phyloP scores from a whole-genome alignment of 1,140 invertebrate species.

The Dreissena polymorpha region DNA sequence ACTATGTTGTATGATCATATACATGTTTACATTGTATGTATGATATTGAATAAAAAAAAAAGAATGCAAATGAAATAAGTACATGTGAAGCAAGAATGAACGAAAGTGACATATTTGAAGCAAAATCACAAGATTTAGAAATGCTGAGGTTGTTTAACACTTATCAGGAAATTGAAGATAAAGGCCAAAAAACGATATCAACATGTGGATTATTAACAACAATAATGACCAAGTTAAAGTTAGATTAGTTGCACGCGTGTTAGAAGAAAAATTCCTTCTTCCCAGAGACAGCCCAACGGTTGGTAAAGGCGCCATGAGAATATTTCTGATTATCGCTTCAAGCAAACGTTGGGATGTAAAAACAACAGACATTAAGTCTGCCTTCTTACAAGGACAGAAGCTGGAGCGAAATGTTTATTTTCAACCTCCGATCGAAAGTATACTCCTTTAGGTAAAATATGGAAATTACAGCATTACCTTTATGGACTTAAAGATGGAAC shows the following conservation, averaged over 20 bases:
- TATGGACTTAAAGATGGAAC: constrained; percentile 56
- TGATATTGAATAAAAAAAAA: no score
- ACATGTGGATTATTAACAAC: constrained; percentile 41
- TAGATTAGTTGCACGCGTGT: constrained; percentile 36
- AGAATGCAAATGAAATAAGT: no score
- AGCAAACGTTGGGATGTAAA: constrained; percentile 50
- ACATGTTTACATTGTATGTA: no score
- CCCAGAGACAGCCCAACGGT: no score
- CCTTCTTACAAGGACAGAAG: constrained; percentile 53
- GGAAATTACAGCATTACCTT: constrained; percentile 51
- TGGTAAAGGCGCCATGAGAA: no score
- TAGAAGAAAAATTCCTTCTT: no score
- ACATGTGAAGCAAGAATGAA: background rate
- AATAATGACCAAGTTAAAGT: constrained; percentile 31
- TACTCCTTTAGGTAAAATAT: constrained; percentile 23
- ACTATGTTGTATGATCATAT: no score
- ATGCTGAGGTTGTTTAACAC: constrained; percentile 27
- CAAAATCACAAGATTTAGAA: constrained; percentile 39
- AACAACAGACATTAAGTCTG: constrained; percentile 53
- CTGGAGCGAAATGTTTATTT: constrained; percentile 48
- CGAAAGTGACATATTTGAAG: background rate
- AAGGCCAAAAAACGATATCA: constrained; percentile 18
- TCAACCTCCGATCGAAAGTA: constrained; percentile 45
- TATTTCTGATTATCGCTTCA: no score
- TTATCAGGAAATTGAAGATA: constrained; percentile 41